A percentile compares a stretch with the other conserved stretches of the same genome.
These are phyloP conservation scores for Colletes gigas DNA, from an alignment of 1,140 invertebrate species.

Conservation along the genomic window DNA sequence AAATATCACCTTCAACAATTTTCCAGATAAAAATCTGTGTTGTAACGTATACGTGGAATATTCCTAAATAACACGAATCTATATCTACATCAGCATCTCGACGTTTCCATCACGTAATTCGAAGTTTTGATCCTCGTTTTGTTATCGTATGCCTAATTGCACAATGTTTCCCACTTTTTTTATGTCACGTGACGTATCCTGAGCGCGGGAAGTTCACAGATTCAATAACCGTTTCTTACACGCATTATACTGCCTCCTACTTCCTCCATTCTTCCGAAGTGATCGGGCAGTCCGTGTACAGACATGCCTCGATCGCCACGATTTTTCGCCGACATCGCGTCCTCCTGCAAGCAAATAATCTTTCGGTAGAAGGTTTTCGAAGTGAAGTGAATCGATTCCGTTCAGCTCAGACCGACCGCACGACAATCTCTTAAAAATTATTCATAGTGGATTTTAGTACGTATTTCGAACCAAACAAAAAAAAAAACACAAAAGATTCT, in stretches of 20 bases:
- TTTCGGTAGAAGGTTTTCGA: not conserved
- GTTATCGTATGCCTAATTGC: not conserved
- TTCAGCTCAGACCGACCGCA: no score
- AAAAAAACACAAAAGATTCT: no score
- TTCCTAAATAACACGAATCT: no score
- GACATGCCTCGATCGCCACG: constrained; percentile 13
- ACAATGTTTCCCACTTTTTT: not conserved
- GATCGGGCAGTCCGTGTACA: constrained; percentile 27
- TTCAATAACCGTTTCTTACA: not conserved
- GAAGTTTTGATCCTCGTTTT: no score
- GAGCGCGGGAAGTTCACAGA: not conserved
- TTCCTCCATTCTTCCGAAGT: constrained; percentile 20
- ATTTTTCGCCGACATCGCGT: not conserved
- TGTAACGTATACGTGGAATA: no score
- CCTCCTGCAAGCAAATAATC: not conserved
- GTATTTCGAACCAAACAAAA: not conserved
- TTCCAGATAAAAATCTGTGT: no score
- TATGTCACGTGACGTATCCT: no score
- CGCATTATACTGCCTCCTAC: constrained; percentile 49
- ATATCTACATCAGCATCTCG: no score
- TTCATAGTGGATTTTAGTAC: not conserved
- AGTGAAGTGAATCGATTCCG: not conserved
- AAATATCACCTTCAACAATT: no score
- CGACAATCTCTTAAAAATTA: not conserved
- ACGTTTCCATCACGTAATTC: no score